phyloP scores from a whole-genome alignment of 2,888 invertebrate genomes.

The Ligdia adustata region DNA sequence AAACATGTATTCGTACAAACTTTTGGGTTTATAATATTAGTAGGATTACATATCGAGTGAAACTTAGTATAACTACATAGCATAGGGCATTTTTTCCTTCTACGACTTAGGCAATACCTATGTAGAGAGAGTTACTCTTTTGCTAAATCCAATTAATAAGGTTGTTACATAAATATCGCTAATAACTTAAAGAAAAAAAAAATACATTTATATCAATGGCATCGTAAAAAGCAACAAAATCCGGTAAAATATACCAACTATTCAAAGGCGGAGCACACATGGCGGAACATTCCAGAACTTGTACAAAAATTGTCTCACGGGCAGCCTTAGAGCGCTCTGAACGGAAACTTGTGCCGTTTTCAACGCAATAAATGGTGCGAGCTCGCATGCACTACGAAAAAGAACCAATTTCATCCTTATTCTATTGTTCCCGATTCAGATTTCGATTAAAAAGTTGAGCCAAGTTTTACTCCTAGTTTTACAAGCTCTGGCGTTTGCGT shows the following conservation, averaged over 20 bases:
- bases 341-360: constrained; percentile 71
- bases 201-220: too few relatives aligned
- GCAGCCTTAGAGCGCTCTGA: constrained; percentile 57
- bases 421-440: constrained; percentile 37
- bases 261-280: constrained; percentile 34
- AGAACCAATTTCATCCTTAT: constrained; percentile 53
- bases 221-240: too few relatives aligned
- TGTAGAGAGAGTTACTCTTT: too few relatives aligned
- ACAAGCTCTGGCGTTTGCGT: constrained; percentile 12
- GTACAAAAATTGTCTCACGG: constrained; percentile 68
- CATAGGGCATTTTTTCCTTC: too few relatives aligned
- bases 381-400: constrained; percentile 60
- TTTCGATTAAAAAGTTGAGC: constrained; percentile 34
- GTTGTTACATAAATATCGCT: background rate
- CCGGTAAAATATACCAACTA: constrained; percentile 14
- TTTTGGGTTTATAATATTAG: too few relatives aligned
- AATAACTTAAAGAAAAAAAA: too few relatives aligned
- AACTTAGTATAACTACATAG: too few relatives aligned
- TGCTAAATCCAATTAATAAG: too few relatives aligned
- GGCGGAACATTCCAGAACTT: constrained; percentile 68
- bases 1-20: too few relatives aligned
- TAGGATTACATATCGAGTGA: too few relatives aligned
- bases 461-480: constrained; percentile 25
- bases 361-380: constrained; percentile 76
- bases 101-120: too few relatives aligned